phyloP scores from a whole-genome alignment of 2,113 vertebrate genomes.

The Gobio gobio region DNA sequence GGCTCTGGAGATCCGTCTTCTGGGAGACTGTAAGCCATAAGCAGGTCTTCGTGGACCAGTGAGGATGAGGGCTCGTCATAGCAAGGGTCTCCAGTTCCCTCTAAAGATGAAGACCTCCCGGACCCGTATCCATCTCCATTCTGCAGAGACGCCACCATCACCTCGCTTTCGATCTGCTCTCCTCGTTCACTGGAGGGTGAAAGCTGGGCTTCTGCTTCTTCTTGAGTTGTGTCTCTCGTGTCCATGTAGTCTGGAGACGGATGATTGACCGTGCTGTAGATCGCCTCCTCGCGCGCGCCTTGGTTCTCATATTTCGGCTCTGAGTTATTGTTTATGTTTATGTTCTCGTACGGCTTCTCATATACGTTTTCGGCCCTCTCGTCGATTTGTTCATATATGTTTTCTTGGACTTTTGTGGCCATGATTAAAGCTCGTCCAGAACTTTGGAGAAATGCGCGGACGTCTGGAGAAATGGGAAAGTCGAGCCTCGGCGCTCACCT shows the following conservation, averaged over 20 bases:
- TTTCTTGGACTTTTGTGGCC: slow-evolving; percentile 61
- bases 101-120: slow-evolving; percentile 60
- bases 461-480: slow-evolving; percentile 42
- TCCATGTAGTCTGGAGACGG: slow-evolving; percentile 40
- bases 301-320: slow-evolving; percentile 50
- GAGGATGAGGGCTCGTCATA: slow-evolving; percentile 59
- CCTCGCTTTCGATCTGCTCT: neutral
- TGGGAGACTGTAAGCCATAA: slow-evolving; percentile 55
- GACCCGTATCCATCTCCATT: slow-evolving; percentile 53
- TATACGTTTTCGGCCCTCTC: neutral
- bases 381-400: slow-evolving; percentile 50
- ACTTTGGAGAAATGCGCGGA: neutral
- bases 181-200: neutral
- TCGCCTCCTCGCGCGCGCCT: slow-evolving; percentile 17
- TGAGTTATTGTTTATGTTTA: slow-evolving; percentile 8
- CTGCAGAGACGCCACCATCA: slow-evolving; percentile 35
- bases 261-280: slow-evolving; percentile 61
- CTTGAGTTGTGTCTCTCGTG: neutral
- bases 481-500: slow-evolving; percentile 25
- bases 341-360: slow-evolving; percentile 19
- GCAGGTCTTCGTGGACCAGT: slow-evolving; percentile 52
- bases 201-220: neutral
- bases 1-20: slow-evolving; percentile 23
- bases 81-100: slow-evolving; percentile 54
- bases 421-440: slow-evolving; percentile 19